These are phyloP conservation scores for Gonioctena quinquepunctata DNA, from an alignment of 1,140 invertebrate genomes.

Conservation along the genomic window DNA sequence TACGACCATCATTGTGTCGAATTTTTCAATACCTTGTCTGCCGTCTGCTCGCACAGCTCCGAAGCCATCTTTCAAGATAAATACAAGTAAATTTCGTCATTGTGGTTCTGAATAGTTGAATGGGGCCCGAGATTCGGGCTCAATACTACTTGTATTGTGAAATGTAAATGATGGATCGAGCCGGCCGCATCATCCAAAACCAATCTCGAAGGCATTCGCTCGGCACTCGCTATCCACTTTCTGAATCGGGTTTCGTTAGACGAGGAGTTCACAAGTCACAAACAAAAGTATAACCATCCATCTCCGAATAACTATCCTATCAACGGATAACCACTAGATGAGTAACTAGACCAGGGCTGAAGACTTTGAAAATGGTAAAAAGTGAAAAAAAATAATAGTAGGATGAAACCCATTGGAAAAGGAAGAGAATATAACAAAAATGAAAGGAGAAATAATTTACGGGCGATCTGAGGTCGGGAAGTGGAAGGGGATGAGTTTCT, in stretches of 20 bases:
- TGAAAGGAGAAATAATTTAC: too few species aligned
- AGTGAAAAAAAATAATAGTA: too few species aligned
- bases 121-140: slow-evolving; percentile 9
- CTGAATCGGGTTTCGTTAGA: not conserved
- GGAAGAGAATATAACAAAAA: too few species aligned
- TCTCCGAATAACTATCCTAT: too few species aligned
- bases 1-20: slow-evolving; percentile 3
- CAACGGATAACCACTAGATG: too few species aligned
- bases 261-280: too few species aligned
- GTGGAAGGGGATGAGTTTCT: too few species aligned
- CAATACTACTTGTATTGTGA: slow-evolving; percentile 14
- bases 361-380: too few species aligned
- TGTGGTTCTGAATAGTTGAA: slow-evolving; percentile 3
- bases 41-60: not conserved
- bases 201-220: slow-evolving; percentile 10
- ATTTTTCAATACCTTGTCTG: slow-evolving; percentile 10
- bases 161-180: slow-evolving; percentile 16
- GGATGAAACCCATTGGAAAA: too few species aligned
- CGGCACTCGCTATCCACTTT: not conserved
- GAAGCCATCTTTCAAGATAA: slow-evolving; percentile 13
- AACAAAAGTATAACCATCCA: too few species aligned
- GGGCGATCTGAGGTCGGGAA: too few species aligned
- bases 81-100: slow-evolving; percentile 20
- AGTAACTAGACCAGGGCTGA: too few species aligned
- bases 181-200: slow-evolving; percentile 12